Conservation (phyloP, 2,113 vertebrate genomes). For the Mungos mungo region DNA sequence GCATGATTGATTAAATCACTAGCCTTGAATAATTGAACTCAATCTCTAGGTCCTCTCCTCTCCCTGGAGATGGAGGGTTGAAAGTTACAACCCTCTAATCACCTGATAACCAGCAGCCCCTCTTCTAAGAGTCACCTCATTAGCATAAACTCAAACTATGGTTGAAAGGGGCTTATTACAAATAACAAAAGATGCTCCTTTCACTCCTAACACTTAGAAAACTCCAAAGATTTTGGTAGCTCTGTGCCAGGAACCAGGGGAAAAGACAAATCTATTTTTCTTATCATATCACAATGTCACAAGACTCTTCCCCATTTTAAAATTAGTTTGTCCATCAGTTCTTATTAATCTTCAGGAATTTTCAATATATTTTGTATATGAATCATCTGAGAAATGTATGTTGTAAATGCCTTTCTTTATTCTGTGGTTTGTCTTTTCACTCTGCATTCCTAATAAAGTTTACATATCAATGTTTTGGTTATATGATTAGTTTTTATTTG, state of each 20-base stretch:
- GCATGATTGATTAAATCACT: not conserved
- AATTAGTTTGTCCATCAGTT: not conserved
- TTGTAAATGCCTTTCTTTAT: not conserved
- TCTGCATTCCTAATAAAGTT: conserved; percentile 8
- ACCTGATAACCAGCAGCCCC: not conserved
- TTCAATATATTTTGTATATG: not conserved
- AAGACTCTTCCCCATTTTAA: not conserved
- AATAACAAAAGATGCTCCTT: not conserved
- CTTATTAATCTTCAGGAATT: not conserved
- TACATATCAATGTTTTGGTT: not conserved
- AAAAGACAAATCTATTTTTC: not conserved
- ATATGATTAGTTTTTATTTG: not conserved
- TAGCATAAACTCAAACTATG: not conserved
- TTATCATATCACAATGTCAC: not conserved
- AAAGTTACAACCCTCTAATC: not conserved
- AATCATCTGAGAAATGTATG: not conserved
- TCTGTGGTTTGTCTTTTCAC: not conserved
- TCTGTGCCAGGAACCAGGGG: not conserved
- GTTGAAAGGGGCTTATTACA: not conserved
- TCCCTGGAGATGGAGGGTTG: not conserved
- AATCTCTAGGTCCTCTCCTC: not conserved
- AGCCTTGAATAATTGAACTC: not conserved
- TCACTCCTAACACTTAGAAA: not conserved
- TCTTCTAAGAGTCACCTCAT: not conserved
- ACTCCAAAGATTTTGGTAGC: not conserved